Evolutionary conservation across 1,140 invertebrate species (phyloP).

Genomic region (Papilio dardanus): DNA sequence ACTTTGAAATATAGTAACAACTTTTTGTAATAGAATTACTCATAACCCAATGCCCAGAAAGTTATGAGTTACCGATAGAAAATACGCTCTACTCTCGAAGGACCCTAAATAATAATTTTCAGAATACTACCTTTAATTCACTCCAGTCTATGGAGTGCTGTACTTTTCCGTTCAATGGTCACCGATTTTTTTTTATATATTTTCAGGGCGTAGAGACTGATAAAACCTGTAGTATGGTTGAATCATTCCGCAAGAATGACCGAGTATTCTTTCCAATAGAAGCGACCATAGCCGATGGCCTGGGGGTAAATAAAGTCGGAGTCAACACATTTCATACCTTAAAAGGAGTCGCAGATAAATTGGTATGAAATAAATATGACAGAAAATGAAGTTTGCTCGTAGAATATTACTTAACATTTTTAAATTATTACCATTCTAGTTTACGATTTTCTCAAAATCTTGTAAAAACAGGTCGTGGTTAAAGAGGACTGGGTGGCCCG

Average conservation of each 20-base stretch:
- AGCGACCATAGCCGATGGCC: conserved; percentile 91
- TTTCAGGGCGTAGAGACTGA: conserved; percentile 92
- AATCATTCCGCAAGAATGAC: conserved; percentile 86
- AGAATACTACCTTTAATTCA: background rate
- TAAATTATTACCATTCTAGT: too few species aligned
- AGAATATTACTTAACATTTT: background rate
- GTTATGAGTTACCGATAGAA: too few species aligned
- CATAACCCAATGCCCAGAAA: background rate
- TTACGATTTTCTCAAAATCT: background rate
- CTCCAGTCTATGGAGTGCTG: background rate
- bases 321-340: conserved; percentile 91
- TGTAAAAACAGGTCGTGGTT: conserved; percentile 84
- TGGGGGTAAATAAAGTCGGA: conserved; percentile 92
- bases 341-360: conserved; percentile 88
- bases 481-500: conserved; percentile 94
- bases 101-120: background rate
- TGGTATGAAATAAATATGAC: conserved; percentile 78
- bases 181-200: background rate
- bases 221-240: conserved; percentile 88
- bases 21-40: background rate
- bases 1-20: background rate
- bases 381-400: background rate
- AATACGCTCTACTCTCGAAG: background rate
- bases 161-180: background rate
- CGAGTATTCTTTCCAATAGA: conserved; percentile 84